Conservation (phyloP, 2,113 vertebrate species). For the Spea bombifrons region DNA sequence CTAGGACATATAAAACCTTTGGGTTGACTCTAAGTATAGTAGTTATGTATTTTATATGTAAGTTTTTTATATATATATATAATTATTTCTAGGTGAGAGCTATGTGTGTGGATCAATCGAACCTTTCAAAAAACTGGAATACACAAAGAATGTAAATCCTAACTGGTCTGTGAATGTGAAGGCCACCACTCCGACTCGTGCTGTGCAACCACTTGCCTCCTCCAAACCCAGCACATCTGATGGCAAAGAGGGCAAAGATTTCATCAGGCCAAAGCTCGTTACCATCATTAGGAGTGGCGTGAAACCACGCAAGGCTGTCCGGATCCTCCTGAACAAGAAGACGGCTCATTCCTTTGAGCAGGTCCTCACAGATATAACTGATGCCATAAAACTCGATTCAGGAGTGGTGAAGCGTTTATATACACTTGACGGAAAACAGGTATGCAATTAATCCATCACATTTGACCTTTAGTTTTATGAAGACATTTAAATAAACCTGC, state of each 20-base stretch:
- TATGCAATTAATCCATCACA: constrained; percentile 59
- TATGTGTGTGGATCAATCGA: constrained; percentile 96
- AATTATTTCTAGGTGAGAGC: constrained; percentile 78
- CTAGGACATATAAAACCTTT: too few relatives aligned
- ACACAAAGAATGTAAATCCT: constrained; percentile 96
- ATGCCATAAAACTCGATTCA: constrained; percentile 95
- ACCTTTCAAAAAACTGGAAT: constrained; percentile 91
- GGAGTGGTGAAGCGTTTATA: constrained; percentile 91
- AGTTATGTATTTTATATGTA: background rate
- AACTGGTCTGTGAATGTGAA: constrained; percentile 92
- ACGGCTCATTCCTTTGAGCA: constrained; percentile 96
- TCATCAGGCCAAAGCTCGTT: constrained; percentile 94
- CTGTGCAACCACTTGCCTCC: constrained; percentile 78
- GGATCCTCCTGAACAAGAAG: constrained; percentile 97
- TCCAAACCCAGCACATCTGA: constrained; percentile 75
- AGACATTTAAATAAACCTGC: background rate
- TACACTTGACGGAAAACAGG: constrained; percentile 93
- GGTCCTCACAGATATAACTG: constrained; percentile 93
- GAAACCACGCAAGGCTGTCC: constrained; percentile 91
- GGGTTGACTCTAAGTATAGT: too few relatives aligned
- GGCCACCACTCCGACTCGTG: constrained; percentile 68
- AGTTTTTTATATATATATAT: background rate
- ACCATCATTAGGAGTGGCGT: constrained; percentile 96
- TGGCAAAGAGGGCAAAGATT: constrained; percentile 84
- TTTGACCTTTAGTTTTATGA: background rate